Percentiles rank a stretch among this genome's conserved stretches.
phyloP scores from a whole-genome alignment of 2,113 vertebrate genomes.

The Crypturellus undulatus region DNA sequence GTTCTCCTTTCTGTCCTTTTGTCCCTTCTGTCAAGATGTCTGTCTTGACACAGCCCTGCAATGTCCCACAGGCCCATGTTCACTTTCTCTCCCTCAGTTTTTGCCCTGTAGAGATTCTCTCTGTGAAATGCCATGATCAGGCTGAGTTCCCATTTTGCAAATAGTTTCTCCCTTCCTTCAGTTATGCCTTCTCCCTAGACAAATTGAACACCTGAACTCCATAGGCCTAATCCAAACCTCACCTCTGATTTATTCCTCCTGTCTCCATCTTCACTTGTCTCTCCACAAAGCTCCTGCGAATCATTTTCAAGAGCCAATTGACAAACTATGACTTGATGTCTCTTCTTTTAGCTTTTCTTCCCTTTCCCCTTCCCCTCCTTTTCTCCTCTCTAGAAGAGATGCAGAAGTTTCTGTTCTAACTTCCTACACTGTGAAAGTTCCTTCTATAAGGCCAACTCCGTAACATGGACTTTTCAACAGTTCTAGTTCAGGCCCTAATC shows the following conservation, averaged over 20 bases:
- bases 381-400: background rate
- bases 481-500: background rate
- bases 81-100: background rate
- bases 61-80: background rate
- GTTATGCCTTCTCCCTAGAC: background rate
- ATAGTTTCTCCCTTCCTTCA: background rate
- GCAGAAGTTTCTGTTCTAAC: background rate
- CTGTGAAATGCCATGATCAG: background rate
- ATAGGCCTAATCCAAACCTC: background rate
- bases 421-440: background rate
- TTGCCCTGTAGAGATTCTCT: background rate
- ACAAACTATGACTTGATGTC: background rate
- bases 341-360: background rate
- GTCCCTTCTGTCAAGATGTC: too few relatives aligned
- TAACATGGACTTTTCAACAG: background rate
- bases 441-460: background rate
- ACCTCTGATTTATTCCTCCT: background rate
- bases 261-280: background rate
- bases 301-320: background rate
- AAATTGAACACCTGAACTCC: background rate
- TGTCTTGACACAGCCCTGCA: background rate
- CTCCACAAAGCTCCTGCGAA: background rate
- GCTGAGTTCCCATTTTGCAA: background rate
- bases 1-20: background rate
- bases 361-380: background rate